phyloP scores from a whole-genome alignment of 1,140 invertebrate species.

The Berghia stephanieae region DNA sequence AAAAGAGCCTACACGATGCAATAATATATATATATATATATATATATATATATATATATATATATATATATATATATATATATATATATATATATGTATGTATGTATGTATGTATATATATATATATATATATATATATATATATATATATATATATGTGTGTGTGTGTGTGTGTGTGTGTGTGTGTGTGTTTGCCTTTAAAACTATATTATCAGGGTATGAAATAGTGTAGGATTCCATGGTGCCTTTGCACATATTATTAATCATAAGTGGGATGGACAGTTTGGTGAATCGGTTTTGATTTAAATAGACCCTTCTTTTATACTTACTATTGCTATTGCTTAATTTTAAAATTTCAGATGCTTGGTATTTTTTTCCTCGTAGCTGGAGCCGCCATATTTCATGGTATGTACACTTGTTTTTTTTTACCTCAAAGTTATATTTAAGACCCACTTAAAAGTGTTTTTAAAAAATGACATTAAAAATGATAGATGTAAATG shows the following conservation, averaged over 20 bases:
- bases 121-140: background rate
- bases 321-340: too few species aligned
- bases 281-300: too few species aligned
- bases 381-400: too few species aligned
- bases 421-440: too few species aligned
- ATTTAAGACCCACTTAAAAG: too few species aligned
- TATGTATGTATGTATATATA: background rate
- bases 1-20: background rate
- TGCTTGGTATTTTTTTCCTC: background rate
- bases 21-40: background rate
- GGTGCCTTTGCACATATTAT: too few species aligned
- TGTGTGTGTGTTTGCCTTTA: background rate
- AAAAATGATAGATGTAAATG: background rate
- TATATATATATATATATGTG: constrained; percentile 3
- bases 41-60: constrained; percentile 14
- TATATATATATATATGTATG: background rate
- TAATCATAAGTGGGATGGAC: too few species aligned
- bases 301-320: too few species aligned
- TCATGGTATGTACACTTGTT: too few species aligned
- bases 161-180: background rate
- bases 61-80: constrained; percentile 11
- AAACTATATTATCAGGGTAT: too few species aligned
- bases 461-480: constrained; percentile 29
- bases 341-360: background rate
- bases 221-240: too few species aligned